Base-by-base conservation (phyloP, 2,113 vertebrate species). In the Callipepla squamata region DNA sequence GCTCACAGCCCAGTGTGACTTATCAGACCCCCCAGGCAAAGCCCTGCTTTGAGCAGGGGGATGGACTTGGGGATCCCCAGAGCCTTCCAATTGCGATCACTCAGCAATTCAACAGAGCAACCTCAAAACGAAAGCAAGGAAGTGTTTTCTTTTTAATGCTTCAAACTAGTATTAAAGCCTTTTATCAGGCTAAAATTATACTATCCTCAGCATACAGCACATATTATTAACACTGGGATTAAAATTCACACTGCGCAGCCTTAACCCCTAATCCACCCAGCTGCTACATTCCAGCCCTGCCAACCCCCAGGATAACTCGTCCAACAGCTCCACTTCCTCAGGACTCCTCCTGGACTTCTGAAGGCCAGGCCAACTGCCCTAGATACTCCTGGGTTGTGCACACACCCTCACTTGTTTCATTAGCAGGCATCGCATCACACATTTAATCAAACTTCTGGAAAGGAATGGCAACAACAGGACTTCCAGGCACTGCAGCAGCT, bases 321-420 rank as follows among this genome's bases (percentile, higher is more conserved):
- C 32, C 47, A 55, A 17, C 30, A 0, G 0, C 23, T 50, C 47
- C 3, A 2, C 5, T 34, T 75, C 40, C 36, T 47, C 22, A 44
- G 40, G 59, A n/a, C 47, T 68, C 34, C 80, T 58, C 34, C 26
- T 57, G 42, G 20, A 16, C 80, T 79, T 57, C 51, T 70, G 28
- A 12, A 65, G 69, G 7, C 40, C 50, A 70, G 38, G 59, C n/a
- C 36, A 66, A 4, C 2, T 12, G 50, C 55, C 58, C 25, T 4
- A 5, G 3, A 89, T 22, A 63, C 75, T 28, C 62, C 25, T 32
- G 6, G 1, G 1, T 19, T 23, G 42, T 55, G 23, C 5, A 3
- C 20, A 23, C 44, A 45, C 59, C 6, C 80, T 66, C 17, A 3
- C 12, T 65, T 28, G 1, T 57, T 17, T 48, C 22, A 42, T 15